A percentile compares a stretch with the other conserved stretches of the same genome.
Evolutionary conservation across 2,888 invertebrate genomes (phyloP).

Genomic region (Deroplatys truncata): DNA sequence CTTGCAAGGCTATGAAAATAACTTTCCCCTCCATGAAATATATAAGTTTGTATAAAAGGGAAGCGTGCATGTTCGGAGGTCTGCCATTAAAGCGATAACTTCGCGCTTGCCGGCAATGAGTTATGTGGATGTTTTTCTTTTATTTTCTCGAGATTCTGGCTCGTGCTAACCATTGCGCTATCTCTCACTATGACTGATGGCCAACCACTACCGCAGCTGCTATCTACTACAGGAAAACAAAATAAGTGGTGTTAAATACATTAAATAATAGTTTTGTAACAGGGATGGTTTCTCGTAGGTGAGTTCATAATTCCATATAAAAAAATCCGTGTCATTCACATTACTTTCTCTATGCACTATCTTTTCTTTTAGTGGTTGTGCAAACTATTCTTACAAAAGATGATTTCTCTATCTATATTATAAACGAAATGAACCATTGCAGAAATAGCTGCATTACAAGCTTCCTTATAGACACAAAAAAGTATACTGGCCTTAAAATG

Average conservation of each 20-base stretch:
- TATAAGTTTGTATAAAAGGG: background rate
- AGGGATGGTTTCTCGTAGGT: too few species aligned
- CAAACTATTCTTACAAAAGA: too few species aligned
- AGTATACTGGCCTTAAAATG: too few species aligned
- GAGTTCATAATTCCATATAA: too few species aligned
- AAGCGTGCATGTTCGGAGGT: background rate
- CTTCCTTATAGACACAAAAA: too few species aligned
- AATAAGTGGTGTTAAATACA: background rate
- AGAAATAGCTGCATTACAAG: too few species aligned
- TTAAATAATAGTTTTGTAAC: too few species aligned
- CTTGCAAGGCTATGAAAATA: slow-evolving; percentile 17
- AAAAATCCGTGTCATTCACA: too few species aligned
- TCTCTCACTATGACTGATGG: background rate
- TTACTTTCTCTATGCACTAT: too few species aligned
- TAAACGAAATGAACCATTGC: too few species aligned
- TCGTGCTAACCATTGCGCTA: background rate
- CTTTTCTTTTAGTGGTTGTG: too few species aligned
- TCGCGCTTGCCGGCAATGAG: background rate
- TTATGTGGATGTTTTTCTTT: background rate
- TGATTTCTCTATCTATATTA: too few species aligned
- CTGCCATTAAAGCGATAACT: background rate
- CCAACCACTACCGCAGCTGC: background rate
- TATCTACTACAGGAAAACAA: background rate
- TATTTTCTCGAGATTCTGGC: background rate
- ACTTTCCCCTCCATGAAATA: slow-evolving; percentile 5